These are phyloP conservation scores for Xyrichtys novacula DNA, from an alignment of 2,797 vertebrate species.

Conservation along the genomic window DNA sequence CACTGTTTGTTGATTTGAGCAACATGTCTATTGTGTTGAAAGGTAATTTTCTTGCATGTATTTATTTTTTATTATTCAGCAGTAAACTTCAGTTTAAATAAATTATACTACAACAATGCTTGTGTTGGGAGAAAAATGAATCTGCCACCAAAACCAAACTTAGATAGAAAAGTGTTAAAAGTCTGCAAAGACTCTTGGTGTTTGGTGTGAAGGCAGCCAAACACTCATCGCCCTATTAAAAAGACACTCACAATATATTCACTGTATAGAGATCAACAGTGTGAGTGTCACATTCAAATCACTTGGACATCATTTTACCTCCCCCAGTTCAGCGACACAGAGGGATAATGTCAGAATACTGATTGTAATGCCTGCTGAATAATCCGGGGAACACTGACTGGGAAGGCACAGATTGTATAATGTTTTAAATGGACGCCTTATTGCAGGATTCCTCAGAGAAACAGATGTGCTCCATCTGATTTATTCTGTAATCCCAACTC, in stretches of 20 bases:
- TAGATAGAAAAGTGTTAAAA: too few species aligned
- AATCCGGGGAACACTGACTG: constrained; percentile 37
- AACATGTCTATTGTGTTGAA: too few species aligned
- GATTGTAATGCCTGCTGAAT: constrained; percentile 37
- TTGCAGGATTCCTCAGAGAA: constrained; percentile 70
- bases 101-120: too few species aligned
- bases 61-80: too few species aligned
- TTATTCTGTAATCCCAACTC: constrained; percentile 67
- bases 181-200: too few species aligned
- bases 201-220: background rate
- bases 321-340: background rate
- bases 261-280: background rate
- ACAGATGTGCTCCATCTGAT: constrained; percentile 73
- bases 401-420: constrained; percentile 48
- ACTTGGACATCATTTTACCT: constrained; percentile 2
- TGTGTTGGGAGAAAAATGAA: too few species aligned
- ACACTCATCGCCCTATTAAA: background rate
- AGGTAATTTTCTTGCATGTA: too few species aligned
- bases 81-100: too few species aligned
- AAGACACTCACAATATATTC: background rate
- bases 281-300: constrained; percentile 8
- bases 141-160: too few species aligned
- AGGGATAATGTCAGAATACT: constrained; percentile 16
- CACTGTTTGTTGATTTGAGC: too few species aligned
- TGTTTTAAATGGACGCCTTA: constrained; percentile 52